Conservation (phyloP, 2,113 vertebrate species). For the Willisornis vidua region DNA sequence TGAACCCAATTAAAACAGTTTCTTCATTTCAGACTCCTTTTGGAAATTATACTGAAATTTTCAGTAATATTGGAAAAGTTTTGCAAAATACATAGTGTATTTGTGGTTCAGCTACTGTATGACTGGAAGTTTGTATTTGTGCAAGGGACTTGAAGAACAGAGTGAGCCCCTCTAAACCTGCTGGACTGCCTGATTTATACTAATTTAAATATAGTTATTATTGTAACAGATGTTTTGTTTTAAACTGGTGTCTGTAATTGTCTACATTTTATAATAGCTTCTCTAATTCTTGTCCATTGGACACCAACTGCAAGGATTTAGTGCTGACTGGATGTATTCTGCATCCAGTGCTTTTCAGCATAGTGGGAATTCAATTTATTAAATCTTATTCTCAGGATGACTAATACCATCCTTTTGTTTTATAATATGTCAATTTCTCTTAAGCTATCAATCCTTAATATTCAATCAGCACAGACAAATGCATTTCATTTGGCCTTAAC, state of each 20-base stretch:
- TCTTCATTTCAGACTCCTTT: neutral
- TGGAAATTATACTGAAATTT: neutral
- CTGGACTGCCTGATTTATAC: neutral
- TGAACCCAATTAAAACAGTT: neutral
- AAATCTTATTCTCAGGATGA: slow-evolving; percentile 2
- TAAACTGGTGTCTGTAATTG: neutral
- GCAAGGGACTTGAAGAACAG: neutral
- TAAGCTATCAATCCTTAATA: slow-evolving; percentile 49
- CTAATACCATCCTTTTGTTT: slow-evolving; percentile 42
- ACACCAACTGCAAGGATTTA: slow-evolving; percentile 3
- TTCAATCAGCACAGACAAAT: slow-evolving; percentile 59
- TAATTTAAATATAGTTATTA: neutral
- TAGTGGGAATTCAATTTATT: neutral
- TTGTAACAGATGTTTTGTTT: neutral
- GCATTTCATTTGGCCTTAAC: slow-evolving; percentile 61
- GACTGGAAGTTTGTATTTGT: neutral
- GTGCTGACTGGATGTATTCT: neutral
- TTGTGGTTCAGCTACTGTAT: neutral
- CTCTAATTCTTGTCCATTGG: neutral
- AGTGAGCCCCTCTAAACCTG: neutral
- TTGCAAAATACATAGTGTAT: neutral
- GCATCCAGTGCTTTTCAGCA: neutral
- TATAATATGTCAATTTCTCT: slow-evolving; percentile 53
- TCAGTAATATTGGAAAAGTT: neutral
- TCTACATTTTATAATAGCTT: neutral